Conservation (phyloP, 2,113 vertebrate genomes). For the Pteropus alecto region DNA sequence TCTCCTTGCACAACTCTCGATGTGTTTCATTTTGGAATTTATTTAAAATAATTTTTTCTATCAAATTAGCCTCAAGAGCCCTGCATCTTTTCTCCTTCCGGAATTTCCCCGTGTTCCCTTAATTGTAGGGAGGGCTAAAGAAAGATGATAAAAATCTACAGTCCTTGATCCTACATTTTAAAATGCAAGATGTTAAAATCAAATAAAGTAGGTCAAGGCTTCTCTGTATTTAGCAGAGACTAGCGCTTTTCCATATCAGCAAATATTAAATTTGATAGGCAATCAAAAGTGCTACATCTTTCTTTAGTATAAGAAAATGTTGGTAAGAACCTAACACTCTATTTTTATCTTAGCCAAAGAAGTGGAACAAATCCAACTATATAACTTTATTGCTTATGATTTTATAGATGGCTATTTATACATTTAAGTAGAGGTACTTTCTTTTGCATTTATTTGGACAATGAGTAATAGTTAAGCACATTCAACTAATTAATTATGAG, state of each 20-base stretch:
- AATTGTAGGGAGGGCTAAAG: conserved; percentile 45
- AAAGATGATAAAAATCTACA: conserved; percentile 66
- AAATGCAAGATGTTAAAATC: conserved; percentile 71
- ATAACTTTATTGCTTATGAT: conserved; percentile 38
- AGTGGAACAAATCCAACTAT: conserved; percentile 29
- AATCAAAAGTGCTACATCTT: conserved; percentile 66
- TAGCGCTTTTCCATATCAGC: conserved; percentile 48
- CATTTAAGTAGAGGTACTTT: conserved; percentile 20
- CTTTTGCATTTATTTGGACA: conserved; percentile 56
- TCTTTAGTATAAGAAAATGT: conserved; percentile 58
- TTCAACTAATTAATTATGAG: conserved; percentile 67
- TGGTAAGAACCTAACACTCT: conserved; percentile 46
- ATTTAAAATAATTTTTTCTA: conserved; percentile 61
- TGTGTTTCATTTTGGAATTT: conserved; percentile 40
- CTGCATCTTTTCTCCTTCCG: conserved; percentile 28
- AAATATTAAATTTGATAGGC: conserved; percentile 70
- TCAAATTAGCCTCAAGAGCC: conserved; percentile 57
- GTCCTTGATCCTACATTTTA: conserved; percentile 62
- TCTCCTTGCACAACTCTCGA: not conserved
- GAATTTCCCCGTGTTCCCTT: conserved; percentile 40
- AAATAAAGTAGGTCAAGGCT: conserved; percentile 73
- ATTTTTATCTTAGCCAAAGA: conserved; percentile 50
- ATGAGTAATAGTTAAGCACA: conserved; percentile 61
- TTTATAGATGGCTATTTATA: conserved; percentile 29
- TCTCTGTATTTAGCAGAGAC: conserved; percentile 53